phyloP scores from a whole-genome alignment of 2,797 vertebrate genomes.

The Craterocephalus amniculus region DNA sequence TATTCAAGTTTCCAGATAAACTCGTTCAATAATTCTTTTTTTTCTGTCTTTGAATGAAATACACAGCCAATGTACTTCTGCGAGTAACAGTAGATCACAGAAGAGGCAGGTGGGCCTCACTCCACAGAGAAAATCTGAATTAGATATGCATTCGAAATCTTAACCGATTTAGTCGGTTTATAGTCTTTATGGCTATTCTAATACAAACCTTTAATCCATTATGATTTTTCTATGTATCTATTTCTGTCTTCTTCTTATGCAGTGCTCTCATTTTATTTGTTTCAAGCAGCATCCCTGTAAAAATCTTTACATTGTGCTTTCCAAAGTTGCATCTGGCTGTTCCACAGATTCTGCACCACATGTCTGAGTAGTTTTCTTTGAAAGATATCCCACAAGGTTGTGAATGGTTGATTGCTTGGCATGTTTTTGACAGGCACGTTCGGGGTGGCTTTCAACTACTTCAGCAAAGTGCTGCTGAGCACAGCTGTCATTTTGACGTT shows the following conservation, averaged over 20 bases:
- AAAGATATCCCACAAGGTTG: slow-evolving; percentile 15
- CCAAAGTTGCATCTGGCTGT: background rate
- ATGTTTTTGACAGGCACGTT: slow-evolving; percentile 22
- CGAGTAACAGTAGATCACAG: background rate
- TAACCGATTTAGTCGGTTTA: background rate
- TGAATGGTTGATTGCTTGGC: slow-evolving; percentile 23
- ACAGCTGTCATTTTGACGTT: slow-evolving; percentile 3
- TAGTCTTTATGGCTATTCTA: background rate
- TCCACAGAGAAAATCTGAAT: background rate
- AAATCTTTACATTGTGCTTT: background rate
- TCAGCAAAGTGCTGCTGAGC: slow-evolving; percentile 22
- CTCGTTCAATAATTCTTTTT: background rate
- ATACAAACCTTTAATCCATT: background rate
- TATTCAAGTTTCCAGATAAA: background rate
- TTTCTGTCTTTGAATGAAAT: background rate
- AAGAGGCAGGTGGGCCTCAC: background rate
- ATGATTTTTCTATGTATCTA: background rate
- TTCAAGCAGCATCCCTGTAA: background rate
- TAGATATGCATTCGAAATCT: background rate
- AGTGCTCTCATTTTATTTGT: background rate
- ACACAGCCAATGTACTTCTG: background rate
- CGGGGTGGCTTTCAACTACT: slow-evolving; percentile 7
- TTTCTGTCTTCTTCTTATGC: background rate
- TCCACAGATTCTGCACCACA: background rate
- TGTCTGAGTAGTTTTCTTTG: slow-evolving; percentile 5